Evolutionary conservation across 2,113 vertebrate species (phyloP).

Genomic region (Spea bombifrons): DNA sequence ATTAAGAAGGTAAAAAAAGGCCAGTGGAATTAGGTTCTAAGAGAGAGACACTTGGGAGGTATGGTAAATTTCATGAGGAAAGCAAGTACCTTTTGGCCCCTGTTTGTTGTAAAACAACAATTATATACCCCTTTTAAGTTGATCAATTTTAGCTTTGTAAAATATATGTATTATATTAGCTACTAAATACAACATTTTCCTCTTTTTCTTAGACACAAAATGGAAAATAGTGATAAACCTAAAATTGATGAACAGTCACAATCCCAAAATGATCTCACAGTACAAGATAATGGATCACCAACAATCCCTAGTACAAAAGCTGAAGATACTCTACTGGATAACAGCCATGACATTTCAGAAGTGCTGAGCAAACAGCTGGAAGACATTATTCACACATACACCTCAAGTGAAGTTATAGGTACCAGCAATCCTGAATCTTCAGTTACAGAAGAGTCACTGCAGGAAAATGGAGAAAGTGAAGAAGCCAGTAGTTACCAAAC

Average conservation of each 20-base stretch:
- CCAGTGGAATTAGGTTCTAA: no score
- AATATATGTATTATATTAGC: no score
- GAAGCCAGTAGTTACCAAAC: conserved; percentile 58
- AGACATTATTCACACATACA: conserved; percentile 81
- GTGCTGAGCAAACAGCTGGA: conserved; percentile 78
- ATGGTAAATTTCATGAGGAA: no score
- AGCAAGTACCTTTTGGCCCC: no score
- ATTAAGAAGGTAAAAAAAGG: no score
- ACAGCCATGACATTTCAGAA: conserved; percentile 65
- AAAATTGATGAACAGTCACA: conserved; percentile 41
- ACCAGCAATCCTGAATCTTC: conserved; percentile 11
- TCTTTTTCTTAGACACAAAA: conserved; percentile 51
- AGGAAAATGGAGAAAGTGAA: conserved; percentile 64
- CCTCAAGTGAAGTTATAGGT: conserved; percentile 61
- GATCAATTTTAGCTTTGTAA: no score
- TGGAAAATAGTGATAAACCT: conserved; percentile 68
- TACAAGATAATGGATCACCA: conserved; percentile 52
- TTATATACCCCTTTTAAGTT: no score
- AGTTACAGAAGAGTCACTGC: conserved; percentile 54
- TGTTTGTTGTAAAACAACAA: no score
- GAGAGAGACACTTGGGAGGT: no score
- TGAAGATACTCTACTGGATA: neutral
- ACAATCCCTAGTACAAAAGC: neutral
- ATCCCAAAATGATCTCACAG: conserved; percentile 50
- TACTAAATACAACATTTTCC: neutral